Evolutionary conservation across 2,113 vertebrate species (phyloP).

Genomic region (Muntiacus muntjak): DNA sequence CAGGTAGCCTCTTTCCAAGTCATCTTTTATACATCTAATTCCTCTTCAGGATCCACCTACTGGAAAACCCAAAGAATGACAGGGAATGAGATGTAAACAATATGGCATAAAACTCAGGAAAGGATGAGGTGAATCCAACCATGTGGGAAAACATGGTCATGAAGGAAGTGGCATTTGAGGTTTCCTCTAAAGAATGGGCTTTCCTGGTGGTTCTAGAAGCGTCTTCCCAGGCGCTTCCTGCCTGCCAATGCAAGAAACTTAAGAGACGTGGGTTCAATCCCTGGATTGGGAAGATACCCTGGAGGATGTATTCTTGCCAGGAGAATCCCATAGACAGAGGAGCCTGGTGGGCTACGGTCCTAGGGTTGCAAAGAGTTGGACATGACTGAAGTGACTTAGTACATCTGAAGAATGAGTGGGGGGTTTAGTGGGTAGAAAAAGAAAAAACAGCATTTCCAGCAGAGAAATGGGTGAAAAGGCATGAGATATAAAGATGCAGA

Average conservation of each 20-base stretch:
- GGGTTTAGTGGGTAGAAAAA: background rate
- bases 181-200: background rate
- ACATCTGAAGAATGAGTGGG: background rate
- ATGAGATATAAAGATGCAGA: constrained; percentile 49
- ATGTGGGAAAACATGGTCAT: background rate
- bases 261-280: background rate
- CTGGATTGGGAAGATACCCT: background rate
- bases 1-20: too few species aligned
- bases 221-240: background rate
- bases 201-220: background rate
- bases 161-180: background rate
- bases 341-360: accelerated
- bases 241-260: background rate
- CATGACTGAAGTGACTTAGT: background rate
- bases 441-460: background rate
- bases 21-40: background rate
- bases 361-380: background rate
- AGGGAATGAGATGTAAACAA: background rate
- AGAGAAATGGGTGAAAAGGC: background rate
- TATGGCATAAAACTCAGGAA: background rate
- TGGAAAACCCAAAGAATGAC: background rate
- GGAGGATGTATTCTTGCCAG: background rate
- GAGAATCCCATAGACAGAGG: background rate
- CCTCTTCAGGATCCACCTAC: background rate
- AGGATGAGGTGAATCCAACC: too few species aligned